phyloP scores from a whole-genome alignment of 2,888 invertebrate genomes.

The Hypercompe scribonia region DNA sequence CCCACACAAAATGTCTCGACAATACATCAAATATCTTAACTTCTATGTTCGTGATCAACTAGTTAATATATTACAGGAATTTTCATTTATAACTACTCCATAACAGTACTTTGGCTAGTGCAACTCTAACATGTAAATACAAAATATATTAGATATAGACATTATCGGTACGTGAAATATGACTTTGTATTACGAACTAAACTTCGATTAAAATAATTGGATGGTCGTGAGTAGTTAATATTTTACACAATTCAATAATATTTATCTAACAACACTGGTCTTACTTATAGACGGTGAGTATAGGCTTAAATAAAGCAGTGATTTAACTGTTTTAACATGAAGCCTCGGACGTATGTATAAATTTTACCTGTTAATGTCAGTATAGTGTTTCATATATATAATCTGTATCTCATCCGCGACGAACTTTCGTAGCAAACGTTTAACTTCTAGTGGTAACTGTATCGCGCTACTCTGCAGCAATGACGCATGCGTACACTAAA shows the following conservation, averaged over 20 bases:
- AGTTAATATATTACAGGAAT: neutral
- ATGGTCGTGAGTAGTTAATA: neutral
- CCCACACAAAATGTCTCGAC: neutral
- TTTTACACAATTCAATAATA: neutral
- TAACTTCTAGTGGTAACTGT: constrained; percentile 12
- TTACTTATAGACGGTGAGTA: neutral
- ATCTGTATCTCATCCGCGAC: neutral
- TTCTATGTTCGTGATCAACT: constrained; percentile 3
- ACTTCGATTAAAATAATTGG: neutral
- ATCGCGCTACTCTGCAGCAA: neutral
- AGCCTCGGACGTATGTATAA: neutral
- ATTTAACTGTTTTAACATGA: neutral
- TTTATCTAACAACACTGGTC: neutral
- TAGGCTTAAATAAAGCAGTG: neutral
- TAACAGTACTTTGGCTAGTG: constrained; percentile 14
- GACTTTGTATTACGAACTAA: neutral
- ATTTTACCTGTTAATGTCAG: neutral
- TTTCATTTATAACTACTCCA: constrained; percentile 2
- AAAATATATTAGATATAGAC: neutral
- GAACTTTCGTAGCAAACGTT: neutral
- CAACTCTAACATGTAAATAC: constrained; percentile 5
- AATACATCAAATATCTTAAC: neutral
- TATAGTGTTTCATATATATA: neutral
- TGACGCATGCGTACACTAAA: neutral
- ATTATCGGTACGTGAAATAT: constrained; percentile 1